Evolutionary conservation across 2,888 invertebrate genomes (phyloP), one percentile per base, ranked within the genome.

Genomic region (Philereme transversata): DNA sequence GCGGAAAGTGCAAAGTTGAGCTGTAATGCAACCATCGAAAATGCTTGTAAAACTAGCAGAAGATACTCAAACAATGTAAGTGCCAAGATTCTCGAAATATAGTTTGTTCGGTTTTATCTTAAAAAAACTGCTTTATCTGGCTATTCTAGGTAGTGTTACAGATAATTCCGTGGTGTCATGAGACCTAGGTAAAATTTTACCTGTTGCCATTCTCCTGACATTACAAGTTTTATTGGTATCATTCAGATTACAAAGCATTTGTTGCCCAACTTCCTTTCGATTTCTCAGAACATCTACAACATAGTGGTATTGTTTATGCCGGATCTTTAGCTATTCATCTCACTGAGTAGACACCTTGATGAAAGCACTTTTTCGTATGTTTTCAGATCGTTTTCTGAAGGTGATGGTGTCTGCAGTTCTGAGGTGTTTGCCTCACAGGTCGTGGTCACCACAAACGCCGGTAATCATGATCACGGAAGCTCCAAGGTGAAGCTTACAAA

Each of bases 401-500:
- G 90, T 44, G 95, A 95, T 74, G 94, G 93, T 57, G 90, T 93
- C 33, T 90, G 93, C 72, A 94, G 94, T 40, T 86, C 91, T 0
- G 93, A 94, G 70, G 87, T 95, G 47, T 89, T 81, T 71, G 90
- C 94, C 50, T 87, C 93, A 44, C 94, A 96, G 77, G 96, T 97
- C 10, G 93, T 94, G 57, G 94, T 97, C 38, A 92, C 95, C 59
- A 95, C 96, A 40, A 95, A 95, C 58, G 92, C 95, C 5, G 96
- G 96, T 8, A 94, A 93, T 67, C 96, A 96, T 76, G 94, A 95
- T 75, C 96, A 96, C 76, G 97, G 97, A 48, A 97, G 97, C 81
- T 97, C 97, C 0, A 97, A 97, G 90, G 97, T 99, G 35, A 98
- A 97, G 81, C 94, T 98, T 48, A 96, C 96, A 77, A 97, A 97